phyloP scores from a whole-genome alignment of 1,140 invertebrate species.

The Neodiprion pinetum region DNA sequence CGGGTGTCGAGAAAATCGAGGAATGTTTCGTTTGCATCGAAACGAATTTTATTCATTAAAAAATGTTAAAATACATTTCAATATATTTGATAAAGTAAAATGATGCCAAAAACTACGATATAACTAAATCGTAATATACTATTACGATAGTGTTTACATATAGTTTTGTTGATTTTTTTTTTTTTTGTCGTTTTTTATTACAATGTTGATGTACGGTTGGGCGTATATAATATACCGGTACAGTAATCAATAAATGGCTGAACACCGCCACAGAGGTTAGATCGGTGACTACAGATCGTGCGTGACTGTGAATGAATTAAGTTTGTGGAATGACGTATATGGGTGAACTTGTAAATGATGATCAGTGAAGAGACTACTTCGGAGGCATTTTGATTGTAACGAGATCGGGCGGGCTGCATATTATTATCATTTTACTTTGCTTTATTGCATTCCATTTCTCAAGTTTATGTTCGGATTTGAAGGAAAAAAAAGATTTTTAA shows the following conservation, averaged over 20 bases:
- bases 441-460: too few species aligned
- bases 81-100: slow-evolving; percentile 4
- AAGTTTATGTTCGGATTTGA: too few species aligned
- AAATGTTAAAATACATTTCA: slow-evolving; percentile 10
- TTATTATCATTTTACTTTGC: too few species aligned
- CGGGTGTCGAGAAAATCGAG: background rate
- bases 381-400: background rate
- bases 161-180: background rate
- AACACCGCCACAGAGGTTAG: background rate
- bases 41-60: slow-evolving; percentile 12
- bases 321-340: background rate
- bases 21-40: slow-evolving; percentile 1
- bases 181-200: background rate
- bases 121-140: background rate
- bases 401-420: background rate
- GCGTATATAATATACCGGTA: background rate
- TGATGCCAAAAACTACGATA: slow-evolving; percentile 7
- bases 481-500: too few species aligned
- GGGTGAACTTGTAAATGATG: background rate
- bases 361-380: background rate
- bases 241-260: background rate
- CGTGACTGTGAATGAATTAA: background rate
- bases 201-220: background rate
- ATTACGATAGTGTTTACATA: background rate
- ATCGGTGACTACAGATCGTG: background rate